Evolutionary conservation across 2,888 invertebrate species (phyloP).

Genomic region (Cheilosia scutellata): DNA sequence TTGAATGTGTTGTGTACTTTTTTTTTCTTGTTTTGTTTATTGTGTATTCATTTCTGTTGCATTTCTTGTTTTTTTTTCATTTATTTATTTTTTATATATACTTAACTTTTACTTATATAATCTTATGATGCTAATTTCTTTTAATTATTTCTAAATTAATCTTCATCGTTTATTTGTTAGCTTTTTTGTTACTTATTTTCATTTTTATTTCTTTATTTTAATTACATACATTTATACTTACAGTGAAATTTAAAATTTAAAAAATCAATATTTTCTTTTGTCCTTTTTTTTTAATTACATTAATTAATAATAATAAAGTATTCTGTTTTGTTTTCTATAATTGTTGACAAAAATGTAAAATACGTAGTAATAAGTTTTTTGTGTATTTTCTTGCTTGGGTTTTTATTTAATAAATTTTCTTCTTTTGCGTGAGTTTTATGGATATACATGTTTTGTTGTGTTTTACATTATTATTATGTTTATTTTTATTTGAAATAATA

Average conservation of each 20-base stretch:
- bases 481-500: conserved; percentile 20
- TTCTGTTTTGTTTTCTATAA: conserved; percentile 48
- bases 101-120: conserved; percentile 53
- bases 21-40: conserved; percentile 25
- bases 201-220: conserved; percentile 36
- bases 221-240: conserved; percentile 69
- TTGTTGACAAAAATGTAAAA: conserved; percentile 65
- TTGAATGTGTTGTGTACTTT: conserved; percentile 42
- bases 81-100: conserved; percentile 19
- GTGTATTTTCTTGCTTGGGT: conserved; percentile 30
- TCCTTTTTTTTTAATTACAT: conserved; percentile 51
- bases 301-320: conserved; percentile 57
- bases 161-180: conserved; percentile 49
- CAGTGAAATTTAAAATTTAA: conserved; percentile 59
- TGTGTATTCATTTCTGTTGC: conserved; percentile 52
- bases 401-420: conserved; percentile 24
- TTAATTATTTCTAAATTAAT: conserved; percentile 60
- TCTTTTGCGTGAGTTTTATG: conserved; percentile 43
- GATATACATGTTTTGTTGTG: conserved; percentile 45
- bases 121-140: conserved; percentile 60
- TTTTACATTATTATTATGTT: conserved; percentile 8
- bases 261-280: conserved; percentile 37
- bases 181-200: conserved; percentile 32
- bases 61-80: conserved; percentile 8
- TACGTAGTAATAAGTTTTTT: conserved; percentile 50